These are phyloP conservation scores for Wiebesia pumilae DNA, from an alignment of 1,140 invertebrate species.

Conservation along the genomic window DNA sequence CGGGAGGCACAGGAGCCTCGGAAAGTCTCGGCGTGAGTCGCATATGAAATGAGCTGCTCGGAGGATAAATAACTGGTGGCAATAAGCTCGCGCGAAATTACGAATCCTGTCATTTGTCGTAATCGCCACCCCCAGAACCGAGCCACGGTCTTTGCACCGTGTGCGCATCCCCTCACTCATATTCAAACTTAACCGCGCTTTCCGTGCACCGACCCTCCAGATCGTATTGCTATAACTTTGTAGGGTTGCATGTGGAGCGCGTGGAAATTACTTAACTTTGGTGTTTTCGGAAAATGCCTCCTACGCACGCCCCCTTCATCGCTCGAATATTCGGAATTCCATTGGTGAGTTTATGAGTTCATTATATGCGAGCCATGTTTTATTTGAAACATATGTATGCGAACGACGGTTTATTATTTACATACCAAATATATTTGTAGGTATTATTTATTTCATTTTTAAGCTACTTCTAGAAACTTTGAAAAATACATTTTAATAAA, in stretches of 20 bases:
- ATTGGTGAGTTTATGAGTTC: slow-evolving; percentile 31
- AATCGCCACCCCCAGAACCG: background rate
- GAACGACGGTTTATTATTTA: background rate
- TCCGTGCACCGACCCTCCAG: slow-evolving; percentile 3
- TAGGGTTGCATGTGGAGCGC: background rate
- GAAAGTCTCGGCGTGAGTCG: slow-evolving; percentile 54
- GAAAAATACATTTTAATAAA: no score
- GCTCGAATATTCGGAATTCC: slow-evolving; percentile 18
- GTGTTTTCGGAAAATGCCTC: slow-evolving; percentile 33
- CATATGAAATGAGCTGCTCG: slow-evolving; percentile 60
- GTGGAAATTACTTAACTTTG: slow-evolving; percentile 46
- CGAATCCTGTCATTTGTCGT: slow-evolving; percentile 56
- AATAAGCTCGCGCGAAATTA: slow-evolving; percentile 64
- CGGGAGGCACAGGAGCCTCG: background rate
- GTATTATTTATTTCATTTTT: background rate
- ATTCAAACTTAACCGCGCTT: slow-evolving; percentile 40
- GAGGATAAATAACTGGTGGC: slow-evolving; percentile 62
- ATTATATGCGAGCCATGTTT: background rate
- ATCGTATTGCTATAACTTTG: slow-evolving; percentile 42
- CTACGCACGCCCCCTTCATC: background rate
- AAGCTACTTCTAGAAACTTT: background rate
- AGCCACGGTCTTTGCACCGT: no score
- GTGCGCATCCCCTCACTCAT: slow-evolving; percentile 12
- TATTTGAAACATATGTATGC: background rate
- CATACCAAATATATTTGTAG: background rate